phyloP scores from a whole-genome alignment of 1,140 invertebrate species.

The Dysdera silvatica region DNA sequence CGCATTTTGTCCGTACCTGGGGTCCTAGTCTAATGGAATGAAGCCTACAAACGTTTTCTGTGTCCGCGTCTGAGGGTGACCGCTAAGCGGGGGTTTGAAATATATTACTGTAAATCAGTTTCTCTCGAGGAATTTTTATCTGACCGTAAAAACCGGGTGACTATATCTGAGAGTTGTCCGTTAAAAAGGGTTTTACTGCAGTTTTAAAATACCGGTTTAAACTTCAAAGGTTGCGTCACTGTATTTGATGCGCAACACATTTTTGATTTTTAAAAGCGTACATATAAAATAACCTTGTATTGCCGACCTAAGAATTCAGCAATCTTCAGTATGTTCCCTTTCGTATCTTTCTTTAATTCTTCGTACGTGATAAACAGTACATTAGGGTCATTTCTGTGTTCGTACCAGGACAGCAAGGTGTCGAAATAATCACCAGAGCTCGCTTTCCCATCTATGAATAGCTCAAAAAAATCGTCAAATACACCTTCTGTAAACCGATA shows the following conservation, averaged over 20 bases:
- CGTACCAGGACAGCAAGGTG: slow-evolving; percentile 36
- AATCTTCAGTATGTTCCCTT: slow-evolving; percentile 11
- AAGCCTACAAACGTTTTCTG: too few relatives aligned
- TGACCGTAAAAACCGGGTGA: too few relatives aligned
- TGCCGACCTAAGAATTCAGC: slow-evolving; percentile 41
- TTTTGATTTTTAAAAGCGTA: neutral
- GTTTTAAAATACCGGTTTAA: too few relatives aligned
- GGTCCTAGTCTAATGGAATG: too few relatives aligned
- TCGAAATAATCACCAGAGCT: slow-evolving; percentile 44
- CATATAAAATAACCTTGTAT: slow-evolving; percentile 14
- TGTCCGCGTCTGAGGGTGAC: too few relatives aligned
- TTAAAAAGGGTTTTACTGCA: too few relatives aligned
- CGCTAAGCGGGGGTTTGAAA: too few relatives aligned
- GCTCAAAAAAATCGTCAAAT: slow-evolving; percentile 41
- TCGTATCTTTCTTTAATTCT: slow-evolving; percentile 20
- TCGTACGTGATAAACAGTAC: slow-evolving; percentile 39
- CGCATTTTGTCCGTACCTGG: too few relatives aligned
- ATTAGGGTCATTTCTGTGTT: slow-evolving; percentile 24
- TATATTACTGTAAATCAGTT: too few relatives aligned
- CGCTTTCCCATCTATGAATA: slow-evolving; percentile 38
- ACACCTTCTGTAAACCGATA: slow-evolving; percentile 32
- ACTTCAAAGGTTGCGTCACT: too few relatives aligned
- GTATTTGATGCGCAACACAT: neutral
- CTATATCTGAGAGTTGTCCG: too few relatives aligned
- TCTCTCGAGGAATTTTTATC: too few relatives aligned